Conservation (phyloP, 2,797 vertebrate species). For the Lophotriccus pileatus region DNA sequence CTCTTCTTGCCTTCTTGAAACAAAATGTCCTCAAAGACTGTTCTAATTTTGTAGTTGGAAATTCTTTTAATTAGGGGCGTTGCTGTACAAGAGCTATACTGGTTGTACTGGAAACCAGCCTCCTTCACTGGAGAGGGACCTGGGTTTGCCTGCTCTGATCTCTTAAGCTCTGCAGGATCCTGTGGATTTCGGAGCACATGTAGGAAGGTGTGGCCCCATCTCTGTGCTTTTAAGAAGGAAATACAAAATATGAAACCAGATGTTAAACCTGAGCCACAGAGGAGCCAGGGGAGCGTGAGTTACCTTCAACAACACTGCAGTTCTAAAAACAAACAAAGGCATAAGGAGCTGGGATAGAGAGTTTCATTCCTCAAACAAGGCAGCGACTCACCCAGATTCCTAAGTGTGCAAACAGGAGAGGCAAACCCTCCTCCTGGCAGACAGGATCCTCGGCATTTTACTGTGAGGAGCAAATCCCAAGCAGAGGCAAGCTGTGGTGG, state of each 20-base stretch:
- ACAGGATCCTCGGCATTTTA: background rate
- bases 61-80: background rate
- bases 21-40: background rate
- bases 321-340: conserved; percentile 14
- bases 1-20: background rate
- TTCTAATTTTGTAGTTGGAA: background rate
- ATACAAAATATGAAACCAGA: background rate
- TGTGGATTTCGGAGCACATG: background rate
- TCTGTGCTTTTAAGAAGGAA: background rate
- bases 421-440: background rate
- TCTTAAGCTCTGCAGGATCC: background rate
- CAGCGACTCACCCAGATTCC: conserved; percentile 41
- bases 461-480: background rate
- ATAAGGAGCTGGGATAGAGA: background rate
- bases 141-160: background rate
- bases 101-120: background rate
- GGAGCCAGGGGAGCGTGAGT: rapidly evolving
- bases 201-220: background rate
- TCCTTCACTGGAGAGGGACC: background rate
- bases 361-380: background rate
- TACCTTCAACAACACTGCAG: background rate
- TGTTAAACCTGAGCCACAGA: background rate
- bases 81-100: background rate
- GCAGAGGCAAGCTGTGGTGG: background rate
- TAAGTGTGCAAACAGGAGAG: background rate